Base-by-base conservation (phyloP, 2,797 vertebrate species). In the Bucorvus abyssinicus region DNA sequence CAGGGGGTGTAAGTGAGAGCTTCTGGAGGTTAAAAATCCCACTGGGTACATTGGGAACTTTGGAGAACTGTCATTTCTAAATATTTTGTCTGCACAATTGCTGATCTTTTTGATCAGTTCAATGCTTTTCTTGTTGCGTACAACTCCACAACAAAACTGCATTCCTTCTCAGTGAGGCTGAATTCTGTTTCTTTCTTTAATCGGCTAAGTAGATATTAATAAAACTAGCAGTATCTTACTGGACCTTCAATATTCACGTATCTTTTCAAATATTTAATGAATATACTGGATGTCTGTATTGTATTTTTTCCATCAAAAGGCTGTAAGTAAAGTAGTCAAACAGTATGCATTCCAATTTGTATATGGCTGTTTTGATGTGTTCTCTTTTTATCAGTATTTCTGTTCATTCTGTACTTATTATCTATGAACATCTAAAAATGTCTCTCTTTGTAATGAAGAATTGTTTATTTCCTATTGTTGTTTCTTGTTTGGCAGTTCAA, bases 381-480 rank as follows among this genome's bases (percentile, higher is more conserved):
- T 91, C 69, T 92, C 45, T 47, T 32, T 27, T 65, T 61, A 34
- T 11, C 6, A 15, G 2, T 47, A 4, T 23, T 95, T 81, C 84
- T 59, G 45, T 67, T 70, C 30, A 50, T 89, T 61, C 26, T 57
- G 30, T 9, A 29, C n/a, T 87, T 89, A 34, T 10, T 56, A 77
- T 71, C 61, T 67, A 22, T 82, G 67, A 76, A 38, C 20, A 65
- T 95, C 68, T 90, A 55, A 89, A 84, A 77, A 24, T 8, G 3
- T 32, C 9, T 78, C 9, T 75, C 55, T 61, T 42, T 95, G 24
- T 90, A 68, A 93, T 82, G 75, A 96, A 91, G 68, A 82, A 82
- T 75, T 94, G 80, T 80, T 95, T 96, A 82, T 90, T 94, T 95
- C 64, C 38, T 95, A 16, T 70, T 82, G 34, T 92, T 96, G 86